These are phyloP conservation scores for Xiphorhynchus elegans DNA, from an alignment of 2,113 vertebrate species.

Conservation along the genomic window DNA sequence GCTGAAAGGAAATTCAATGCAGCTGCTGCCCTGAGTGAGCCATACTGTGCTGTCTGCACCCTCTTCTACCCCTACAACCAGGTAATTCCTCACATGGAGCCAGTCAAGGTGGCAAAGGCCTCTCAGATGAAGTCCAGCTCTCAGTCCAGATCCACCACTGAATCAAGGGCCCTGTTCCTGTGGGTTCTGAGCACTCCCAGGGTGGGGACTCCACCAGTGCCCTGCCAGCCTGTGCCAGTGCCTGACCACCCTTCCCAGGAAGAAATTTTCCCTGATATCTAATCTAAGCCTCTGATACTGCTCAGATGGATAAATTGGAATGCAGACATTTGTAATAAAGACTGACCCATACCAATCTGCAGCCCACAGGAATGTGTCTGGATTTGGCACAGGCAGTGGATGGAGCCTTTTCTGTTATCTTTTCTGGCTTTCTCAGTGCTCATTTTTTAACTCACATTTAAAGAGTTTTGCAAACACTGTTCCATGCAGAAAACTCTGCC, in stretches of 20 bases:
- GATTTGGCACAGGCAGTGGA: background rate
- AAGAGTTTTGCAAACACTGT: background rate
- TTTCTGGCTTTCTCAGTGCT: background rate
- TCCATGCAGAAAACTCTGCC: background rate
- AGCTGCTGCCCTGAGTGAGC: constrained; percentile 83
- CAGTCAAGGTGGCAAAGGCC: background rate
- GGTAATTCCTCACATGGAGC: constrained; percentile 57
- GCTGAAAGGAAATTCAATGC: constrained; percentile 91
- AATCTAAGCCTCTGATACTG: background rate
- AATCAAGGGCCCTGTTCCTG: background rate
- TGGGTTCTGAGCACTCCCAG: background rate
- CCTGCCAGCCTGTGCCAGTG: background rate
- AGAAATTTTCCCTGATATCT: background rate
- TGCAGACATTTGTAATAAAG: background rate
- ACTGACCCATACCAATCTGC: background rate
- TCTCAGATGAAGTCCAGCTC: background rate
- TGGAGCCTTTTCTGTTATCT: background rate
- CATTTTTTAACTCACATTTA: background rate
- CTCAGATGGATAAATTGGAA: rapidly evolving
- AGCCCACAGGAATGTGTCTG: background rate
- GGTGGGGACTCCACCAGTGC: background rate
- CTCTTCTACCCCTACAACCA: constrained; percentile 89
- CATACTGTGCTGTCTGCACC: constrained; percentile 91
- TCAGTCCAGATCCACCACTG: background rate
- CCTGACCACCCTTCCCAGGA: background rate